Evolutionary conservation across 2,113 vertebrate genomes (phyloP).

Genomic region (Zingel zingel): DNA sequence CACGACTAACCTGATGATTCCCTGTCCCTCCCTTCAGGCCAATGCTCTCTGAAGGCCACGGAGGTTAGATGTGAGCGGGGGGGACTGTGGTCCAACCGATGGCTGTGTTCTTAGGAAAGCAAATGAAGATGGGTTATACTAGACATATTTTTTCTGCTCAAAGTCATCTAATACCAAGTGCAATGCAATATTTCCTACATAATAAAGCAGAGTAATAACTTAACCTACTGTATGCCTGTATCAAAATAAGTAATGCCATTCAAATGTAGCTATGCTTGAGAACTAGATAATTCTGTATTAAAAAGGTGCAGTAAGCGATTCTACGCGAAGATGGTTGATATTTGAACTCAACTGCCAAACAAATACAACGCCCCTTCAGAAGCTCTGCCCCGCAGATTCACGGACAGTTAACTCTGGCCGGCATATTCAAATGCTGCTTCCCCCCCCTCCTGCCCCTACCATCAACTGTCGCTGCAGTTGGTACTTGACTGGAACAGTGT

Average conservation of each 20-base stretch:
- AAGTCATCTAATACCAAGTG: not conserved
- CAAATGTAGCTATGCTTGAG: not conserved
- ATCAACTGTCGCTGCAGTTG: too few relatives aligned
- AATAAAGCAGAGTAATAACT: not conserved
- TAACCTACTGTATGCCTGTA: not conserved
- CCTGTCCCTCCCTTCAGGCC: constrained; percentile 19
- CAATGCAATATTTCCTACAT: not conserved
- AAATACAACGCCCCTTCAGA: too few relatives aligned
- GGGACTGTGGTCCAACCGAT: not conserved
- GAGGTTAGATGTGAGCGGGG: not conserved
- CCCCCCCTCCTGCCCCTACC: too few relatives aligned
- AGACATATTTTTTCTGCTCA: not conserved
- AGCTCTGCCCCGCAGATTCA: too few relatives aligned
- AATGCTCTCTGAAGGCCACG: constrained; percentile 15
- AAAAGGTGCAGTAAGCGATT: too few relatives aligned
- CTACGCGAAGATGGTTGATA: too few relatives aligned
- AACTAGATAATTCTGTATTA: not conserved
- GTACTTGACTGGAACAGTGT: too few relatives aligned
- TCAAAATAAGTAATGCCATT: not conserved
- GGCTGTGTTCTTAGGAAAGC: not conserved
- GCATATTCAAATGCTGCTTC: too few relatives aligned
- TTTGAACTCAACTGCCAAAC: too few relatives aligned
- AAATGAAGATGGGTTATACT: not conserved
- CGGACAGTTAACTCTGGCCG: too few relatives aligned
- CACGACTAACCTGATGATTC: constrained; percentile 40